These are phyloP conservation scores for human DNA, from an alignment of 2,113 vertebrate species.

Conservation along the genomic window GRCh38 chr20:22321501-22322000, in stretches of 20 bases:
- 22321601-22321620: not conserved
- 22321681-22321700: not conserved
- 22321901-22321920: not conserved
- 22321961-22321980: not conserved
- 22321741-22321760: not conserved
- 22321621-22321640: not conserved
- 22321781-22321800: not conserved
- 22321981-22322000: not conserved
- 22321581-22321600: not conserved
- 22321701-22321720: not conserved
- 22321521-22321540: not conserved
- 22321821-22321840: not conserved
- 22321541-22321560: not conserved
- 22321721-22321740: not conserved
- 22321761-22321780: not conserved
- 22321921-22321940: not conserved
- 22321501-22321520: not conserved
- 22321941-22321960: not conserved
- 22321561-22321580: not conserved
- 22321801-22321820: not conserved
- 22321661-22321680: not conserved
- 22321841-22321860: not conserved
- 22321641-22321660: not conserved
- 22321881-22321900: not conserved
- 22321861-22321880: not conserved